These are phyloP conservation scores for Brassicogethes aeneus DNA, from an alignment of 2,888 invertebrate genomes.

Conservation along the genomic window DNA sequence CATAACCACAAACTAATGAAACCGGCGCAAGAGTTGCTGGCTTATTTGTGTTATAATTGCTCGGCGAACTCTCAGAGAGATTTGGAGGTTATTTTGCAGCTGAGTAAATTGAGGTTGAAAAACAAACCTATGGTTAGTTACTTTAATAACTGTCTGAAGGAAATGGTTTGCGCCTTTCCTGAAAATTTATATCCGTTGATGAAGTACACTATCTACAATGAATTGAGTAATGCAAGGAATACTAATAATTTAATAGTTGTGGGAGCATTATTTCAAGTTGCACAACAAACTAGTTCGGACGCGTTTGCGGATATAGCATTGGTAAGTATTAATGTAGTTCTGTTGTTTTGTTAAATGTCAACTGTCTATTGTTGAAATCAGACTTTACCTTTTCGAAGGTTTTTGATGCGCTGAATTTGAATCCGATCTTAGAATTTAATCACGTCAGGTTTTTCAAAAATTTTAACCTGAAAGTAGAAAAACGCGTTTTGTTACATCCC, in stretches of 20 bases:
- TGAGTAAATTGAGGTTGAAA: constrained; percentile 87
- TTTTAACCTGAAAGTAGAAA: no score
- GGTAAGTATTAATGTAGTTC: constrained; percentile 35
- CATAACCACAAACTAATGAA: constrained; percentile 93
- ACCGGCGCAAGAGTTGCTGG: constrained; percentile 83
- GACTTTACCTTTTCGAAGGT: no score
- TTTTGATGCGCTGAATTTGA: no score
- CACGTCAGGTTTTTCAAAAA: no score
- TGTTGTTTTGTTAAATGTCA: no score
- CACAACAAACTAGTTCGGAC: constrained; percentile 72
- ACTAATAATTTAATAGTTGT: constrained; percentile 93
- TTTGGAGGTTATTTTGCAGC: constrained; percentile 61
- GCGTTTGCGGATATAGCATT: constrained; percentile 76
- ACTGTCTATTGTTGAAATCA: no score
- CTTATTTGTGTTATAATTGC: constrained; percentile 87
- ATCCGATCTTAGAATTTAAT: no score
- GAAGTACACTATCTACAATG: constrained; percentile 91
- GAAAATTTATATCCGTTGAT: constrained; percentile 78
- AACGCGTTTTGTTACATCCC: no score
- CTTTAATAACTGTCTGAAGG: constrained; percentile 80
- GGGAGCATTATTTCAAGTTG: constrained; percentile 77
- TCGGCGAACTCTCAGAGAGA: constrained; percentile 57
- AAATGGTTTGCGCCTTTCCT: constrained; percentile 77
- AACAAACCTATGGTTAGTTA: constrained; percentile 87
- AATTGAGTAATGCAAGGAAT: constrained; percentile 83